Conservation (phyloP, 2,797 vertebrate species). For the Rhincodon typus region DNA sequence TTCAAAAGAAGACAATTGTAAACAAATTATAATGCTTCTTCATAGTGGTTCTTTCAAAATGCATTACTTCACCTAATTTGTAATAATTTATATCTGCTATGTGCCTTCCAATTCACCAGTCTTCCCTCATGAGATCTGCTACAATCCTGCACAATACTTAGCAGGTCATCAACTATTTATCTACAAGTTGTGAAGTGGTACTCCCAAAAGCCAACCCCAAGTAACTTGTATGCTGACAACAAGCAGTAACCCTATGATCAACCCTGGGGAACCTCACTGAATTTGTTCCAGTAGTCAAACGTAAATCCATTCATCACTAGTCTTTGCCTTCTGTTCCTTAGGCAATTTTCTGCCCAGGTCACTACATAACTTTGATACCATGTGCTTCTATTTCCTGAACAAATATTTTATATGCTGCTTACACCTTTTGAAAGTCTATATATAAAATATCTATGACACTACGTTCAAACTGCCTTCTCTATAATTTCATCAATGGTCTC, state of each 20-base stretch:
- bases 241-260: neutral
- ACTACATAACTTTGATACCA: neutral
- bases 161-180: neutral
- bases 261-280: neutral
- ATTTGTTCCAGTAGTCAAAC: neutral
- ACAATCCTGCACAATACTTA: neutral
- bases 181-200: neutral
- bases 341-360: neutral
- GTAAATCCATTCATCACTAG: neutral
- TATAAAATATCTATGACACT: neutral
- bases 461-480: neutral
- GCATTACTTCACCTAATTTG: neutral
- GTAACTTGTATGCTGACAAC: neutral
- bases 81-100: neutral
- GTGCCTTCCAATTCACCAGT: neutral
- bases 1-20: neutral
- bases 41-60: neutral
- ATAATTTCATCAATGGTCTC: neutral
- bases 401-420: neutral
- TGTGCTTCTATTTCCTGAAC: neutral
- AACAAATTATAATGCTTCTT: neutral
- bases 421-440: neutral
- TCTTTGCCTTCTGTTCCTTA: neutral
- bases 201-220: neutral
- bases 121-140: neutral